Conservation (phyloP, 1,140 invertebrate genomes). For the Bombus fervidus region DNA sequence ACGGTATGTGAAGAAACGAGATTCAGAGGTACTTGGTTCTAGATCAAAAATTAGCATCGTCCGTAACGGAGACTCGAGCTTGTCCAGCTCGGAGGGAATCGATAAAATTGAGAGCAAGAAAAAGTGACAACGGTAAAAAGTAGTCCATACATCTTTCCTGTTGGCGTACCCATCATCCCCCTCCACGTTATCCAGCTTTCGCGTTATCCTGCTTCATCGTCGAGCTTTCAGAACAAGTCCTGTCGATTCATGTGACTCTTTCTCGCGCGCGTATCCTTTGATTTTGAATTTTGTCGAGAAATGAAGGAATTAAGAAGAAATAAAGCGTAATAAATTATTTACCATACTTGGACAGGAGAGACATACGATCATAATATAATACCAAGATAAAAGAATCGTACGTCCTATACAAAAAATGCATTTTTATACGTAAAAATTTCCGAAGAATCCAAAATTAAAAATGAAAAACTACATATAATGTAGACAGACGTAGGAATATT, state of each 20-base stretch:
- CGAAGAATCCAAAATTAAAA: too few relatives aligned
- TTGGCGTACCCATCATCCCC: neutral
- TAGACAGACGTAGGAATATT: too few relatives aligned
- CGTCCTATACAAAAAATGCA: too few relatives aligned
- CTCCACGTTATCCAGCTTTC: neutral
- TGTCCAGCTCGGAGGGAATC: constrained; percentile 7
- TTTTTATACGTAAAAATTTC: too few relatives aligned
- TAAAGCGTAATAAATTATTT: neutral
- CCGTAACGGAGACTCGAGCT: constrained; percentile 63
- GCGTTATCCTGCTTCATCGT: constrained; percentile 13
- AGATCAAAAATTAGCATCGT: constrained; percentile 58
- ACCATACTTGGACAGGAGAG: neutral
- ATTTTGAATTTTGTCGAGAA: neutral
- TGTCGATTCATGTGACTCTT: neutral
- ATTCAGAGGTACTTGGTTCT: constrained; percentile 55
- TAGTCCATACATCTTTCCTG: constrained; percentile 54
- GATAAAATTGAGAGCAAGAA: constrained; percentile 64
- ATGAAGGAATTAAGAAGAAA: too few relatives aligned
- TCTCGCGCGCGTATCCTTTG: neutral
- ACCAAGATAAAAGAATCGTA: neutral
- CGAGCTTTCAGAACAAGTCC: neutral
- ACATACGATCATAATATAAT: neutral
- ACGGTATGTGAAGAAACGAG: neutral
- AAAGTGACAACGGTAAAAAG: constrained; percentile 71
- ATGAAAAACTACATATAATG: too few relatives aligned